A percentile compares a stretch with the other conserved stretches of the same genome.
These are phyloP conservation scores for Chelidonichthys spinosus DNA, from an alignment of 2,797 vertebrate genomes.

Conservation along the genomic window DNA sequence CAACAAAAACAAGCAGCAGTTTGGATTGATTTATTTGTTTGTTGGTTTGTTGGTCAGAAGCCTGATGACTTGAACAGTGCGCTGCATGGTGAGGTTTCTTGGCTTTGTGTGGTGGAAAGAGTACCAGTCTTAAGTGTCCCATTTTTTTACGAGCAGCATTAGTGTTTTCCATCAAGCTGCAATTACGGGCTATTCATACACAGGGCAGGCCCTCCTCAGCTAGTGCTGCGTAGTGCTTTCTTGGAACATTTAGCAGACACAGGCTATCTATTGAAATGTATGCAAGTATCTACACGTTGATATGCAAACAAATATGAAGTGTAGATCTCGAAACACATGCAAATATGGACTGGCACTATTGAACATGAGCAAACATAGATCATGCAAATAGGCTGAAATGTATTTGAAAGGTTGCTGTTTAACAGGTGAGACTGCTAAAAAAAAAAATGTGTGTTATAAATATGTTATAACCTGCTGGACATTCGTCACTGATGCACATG, in stretches of 20 bases:
- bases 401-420: background rate
- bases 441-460: too few relatives aligned
- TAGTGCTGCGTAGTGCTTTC: conserved; percentile 45
- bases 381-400: conserved; percentile 2
- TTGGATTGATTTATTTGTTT: conserved; percentile 64
- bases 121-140: conserved; percentile 76
- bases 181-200: conserved; percentile 80
- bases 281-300: conserved; percentile 55
- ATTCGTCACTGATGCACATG: conserved; percentile 5
- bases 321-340: background rate
- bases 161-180: conserved; percentile 81
- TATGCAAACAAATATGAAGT: conserved; percentile 69
- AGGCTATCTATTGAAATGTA: conserved; percentile 74
- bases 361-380: conserved; percentile 51
- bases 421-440: background rate
- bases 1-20: conserved; percentile 54
- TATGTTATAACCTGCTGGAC: conserved; percentile 22
- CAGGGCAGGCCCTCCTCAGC: conserved; percentile 60
- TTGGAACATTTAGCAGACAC: conserved; percentile 57
- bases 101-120: conserved; percentile 78
- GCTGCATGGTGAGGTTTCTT: conserved; percentile 63
- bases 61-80: conserved; percentile 59
- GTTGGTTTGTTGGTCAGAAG: conserved; percentile 45
- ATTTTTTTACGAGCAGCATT: conserved; percentile 79
- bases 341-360: conserved; percentile 16